phyloP scores from a whole-genome alignment of 1,140 invertebrate genomes.

The Lepidurus packardi region DNA sequence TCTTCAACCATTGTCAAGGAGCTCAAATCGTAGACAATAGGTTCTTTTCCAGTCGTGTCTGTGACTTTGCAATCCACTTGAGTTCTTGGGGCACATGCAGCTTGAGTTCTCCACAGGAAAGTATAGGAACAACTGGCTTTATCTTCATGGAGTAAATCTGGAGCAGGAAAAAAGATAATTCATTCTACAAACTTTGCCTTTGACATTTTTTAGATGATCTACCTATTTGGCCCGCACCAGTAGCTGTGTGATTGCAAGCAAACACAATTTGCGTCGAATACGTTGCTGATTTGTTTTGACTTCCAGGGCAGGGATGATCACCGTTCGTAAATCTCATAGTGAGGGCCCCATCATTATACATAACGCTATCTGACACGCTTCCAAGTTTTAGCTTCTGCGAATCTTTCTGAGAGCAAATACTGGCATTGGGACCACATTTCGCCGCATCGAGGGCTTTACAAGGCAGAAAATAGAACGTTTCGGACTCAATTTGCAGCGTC shows the following conservation, averaged over 20 bases:
- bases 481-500: background rate
- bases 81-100: background rate
- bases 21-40: background rate
- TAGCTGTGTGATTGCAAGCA: background rate
- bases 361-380: background rate
- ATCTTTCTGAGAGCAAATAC: background rate
- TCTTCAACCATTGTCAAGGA: background rate
- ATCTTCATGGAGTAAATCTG: background rate
- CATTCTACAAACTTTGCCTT: background rate
- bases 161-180: background rate
- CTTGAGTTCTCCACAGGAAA: background rate
- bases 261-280: background rate
- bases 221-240: background rate
- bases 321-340: background rate
- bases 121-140: background rate
- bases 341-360: background rate
- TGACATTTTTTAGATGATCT: background rate
- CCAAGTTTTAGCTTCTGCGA: background rate
- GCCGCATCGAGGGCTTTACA: background rate
- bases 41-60: background rate
- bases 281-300: background rate
- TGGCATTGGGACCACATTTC: background rate
- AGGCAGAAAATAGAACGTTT: slow-evolving; percentile 6
- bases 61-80: background rate
- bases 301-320: background rate